Evolutionary conservation across 2,888 invertebrate genomes (phyloP), one percentile per base, ranked within the genome.

Genomic region (Tupiocoris notatus): DNA sequence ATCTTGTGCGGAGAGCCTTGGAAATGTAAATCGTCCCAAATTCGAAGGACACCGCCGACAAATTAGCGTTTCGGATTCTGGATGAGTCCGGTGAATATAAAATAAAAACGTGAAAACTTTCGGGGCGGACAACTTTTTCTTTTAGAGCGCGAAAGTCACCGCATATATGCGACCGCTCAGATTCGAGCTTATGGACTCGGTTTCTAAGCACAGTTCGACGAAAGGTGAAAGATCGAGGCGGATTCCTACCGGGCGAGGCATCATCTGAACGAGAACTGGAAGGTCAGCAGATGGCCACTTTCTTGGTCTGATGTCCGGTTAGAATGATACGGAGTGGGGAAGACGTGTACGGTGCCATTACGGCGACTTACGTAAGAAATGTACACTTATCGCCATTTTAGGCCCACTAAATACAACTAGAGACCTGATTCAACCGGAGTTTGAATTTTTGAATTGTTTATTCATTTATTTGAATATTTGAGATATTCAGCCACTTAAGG

Each of bases 251-350:
- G n/a, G 61, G 17, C 25, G 58, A 22, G 59, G 70, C n/a, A n/a
- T n/a, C n/a, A 59, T 24, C 18, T 23, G 61, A 59, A 70, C 70
- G 54, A 70, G 61, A 22, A 59, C 70, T 70, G 70, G 70, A 70
- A 57, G 70, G 70, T 70, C 70, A 70, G 61, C 70, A 70, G 70
- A 70, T 73, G 73, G 73, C 73, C 63, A 73, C 73, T 73, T 73
- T 73, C 73, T 73, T 73, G 25, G 12, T 3, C 64, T 63, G 63
- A 64, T 54, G 39, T 62, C 63, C 73, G 59, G 70, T 58, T 70
- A 23, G 57, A 12, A 67, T 57, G 59, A 24, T 70, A 70, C 59
- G 61, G 20, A 25, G 61, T 59, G 70, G 70, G 70, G 70, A 70
- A 70, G 70, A 59, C 58, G 70, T 70, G 59, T 39, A 25, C 70